Conservation (phyloP, 2,888 invertebrate species). For the Idaea dimidiata region DNA sequence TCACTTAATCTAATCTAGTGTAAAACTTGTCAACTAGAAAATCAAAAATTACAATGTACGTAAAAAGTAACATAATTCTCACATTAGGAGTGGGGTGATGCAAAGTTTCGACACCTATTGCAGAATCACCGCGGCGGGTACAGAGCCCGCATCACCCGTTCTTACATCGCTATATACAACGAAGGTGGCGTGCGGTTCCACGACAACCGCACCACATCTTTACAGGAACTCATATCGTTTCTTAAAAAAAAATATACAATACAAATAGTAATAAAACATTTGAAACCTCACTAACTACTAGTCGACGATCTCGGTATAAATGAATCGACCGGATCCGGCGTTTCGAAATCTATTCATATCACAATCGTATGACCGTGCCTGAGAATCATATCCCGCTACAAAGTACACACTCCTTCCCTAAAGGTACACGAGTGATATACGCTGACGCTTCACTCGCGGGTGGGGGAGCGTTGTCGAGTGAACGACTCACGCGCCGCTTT, state of each 20-base stretch:
- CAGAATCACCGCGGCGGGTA: conserved; percentile 19
- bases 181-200: conserved; percentile 62
- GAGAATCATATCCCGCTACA: conserved; percentile 77
- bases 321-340: conserved; percentile 76
- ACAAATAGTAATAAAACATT: conserved; percentile 80
- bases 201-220: conserved; percentile 62
- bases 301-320: conserved; percentile 77
- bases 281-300: conserved; percentile 80
- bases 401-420: conserved; percentile 76
- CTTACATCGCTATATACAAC: conserved; percentile 75
- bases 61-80: conserved; percentile 78
- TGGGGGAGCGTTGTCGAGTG: conserved; percentile 28
- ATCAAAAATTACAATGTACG: conserved; percentile 69
- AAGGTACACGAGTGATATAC: conserved; percentile 15
- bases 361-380: conserved; percentile 80
- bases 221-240: conserved; percentile 81
- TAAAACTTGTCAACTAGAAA: conserved; percentile 78
- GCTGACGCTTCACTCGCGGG: conserved; percentile 7
- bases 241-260: conserved; percentile 71
- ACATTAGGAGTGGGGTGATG: conserved; percentile 75
- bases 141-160: conserved; percentile 44
- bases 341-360: conserved; percentile 79
- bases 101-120: conserved; percentile 59
- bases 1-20: conserved; percentile 80
- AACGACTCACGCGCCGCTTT: conserved; percentile 41